These are phyloP conservation scores for Neolamprologus falcicula DNA, from an alignment of 2,113 vertebrate genomes.

Conservation along the genomic window DNA sequence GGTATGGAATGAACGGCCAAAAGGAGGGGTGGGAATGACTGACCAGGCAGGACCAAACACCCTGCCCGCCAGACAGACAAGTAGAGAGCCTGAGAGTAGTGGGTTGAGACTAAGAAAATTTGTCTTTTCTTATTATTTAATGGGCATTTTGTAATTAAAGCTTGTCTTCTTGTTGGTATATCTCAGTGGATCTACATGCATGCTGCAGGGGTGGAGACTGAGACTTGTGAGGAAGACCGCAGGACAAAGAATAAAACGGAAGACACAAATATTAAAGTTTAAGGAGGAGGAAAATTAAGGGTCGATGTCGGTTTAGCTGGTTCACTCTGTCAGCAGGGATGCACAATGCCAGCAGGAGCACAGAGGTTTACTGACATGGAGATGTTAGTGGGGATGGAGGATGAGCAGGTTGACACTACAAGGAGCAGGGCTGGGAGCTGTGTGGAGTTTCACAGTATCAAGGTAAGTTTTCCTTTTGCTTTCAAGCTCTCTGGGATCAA, in stretches of 20 bases:
- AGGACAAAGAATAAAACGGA: not conserved
- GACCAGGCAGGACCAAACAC: conserved; percentile 35
- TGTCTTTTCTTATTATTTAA: not conserved
- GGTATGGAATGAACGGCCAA: conserved; percentile 6
- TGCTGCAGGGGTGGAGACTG: not conserved
- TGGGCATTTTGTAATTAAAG: not conserved
- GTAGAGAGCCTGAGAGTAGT: not conserved
- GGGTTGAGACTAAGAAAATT: not conserved
- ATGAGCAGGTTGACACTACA: not conserved
- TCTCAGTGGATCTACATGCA: not conserved
- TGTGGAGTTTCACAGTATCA: conserved; percentile 52
- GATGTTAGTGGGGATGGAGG: conserved; percentile 28
- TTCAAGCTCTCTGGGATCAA: not conserved
- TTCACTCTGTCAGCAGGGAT: not conserved
- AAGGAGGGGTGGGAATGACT: not conserved
- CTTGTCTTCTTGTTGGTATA: not conserved
- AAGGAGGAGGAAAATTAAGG: not conserved
- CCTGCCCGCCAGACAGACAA: not conserved
- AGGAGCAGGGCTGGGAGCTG: conserved; percentile 58
- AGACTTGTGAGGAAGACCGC: not conserved
- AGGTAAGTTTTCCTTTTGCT: conserved; percentile 8
- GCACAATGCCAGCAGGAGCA: conserved; percentile 19
- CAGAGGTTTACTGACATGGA: conserved; percentile 38
- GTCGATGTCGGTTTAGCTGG: not conserved
- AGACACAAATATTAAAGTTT: not conserved